A percentile compares a stretch with the other conserved stretches of the same genome.
phyloP scores from a whole-genome alignment of 2,113 vertebrate species.

The Callipepla californica region DNA sequence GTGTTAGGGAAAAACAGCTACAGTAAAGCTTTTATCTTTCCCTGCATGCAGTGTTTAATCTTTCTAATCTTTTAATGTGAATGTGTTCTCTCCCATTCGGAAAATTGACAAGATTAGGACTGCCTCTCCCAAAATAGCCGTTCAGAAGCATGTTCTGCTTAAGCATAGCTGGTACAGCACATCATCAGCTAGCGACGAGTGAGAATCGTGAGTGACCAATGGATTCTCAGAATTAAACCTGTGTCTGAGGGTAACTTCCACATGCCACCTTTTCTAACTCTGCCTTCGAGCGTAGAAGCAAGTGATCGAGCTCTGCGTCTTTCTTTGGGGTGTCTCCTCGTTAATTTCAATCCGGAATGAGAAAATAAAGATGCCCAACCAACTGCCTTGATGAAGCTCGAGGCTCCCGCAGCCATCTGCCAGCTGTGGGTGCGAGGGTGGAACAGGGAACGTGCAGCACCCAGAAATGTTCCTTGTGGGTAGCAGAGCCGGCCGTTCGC shows the following conservation, averaged over 20 bases:
- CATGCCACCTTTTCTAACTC: constrained; percentile 35
- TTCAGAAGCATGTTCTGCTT: background rate
- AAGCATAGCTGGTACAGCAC: background rate
- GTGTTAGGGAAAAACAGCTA: constrained; percentile 45
- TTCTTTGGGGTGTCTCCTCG: background rate
- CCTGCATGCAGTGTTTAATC: constrained; percentile 56
- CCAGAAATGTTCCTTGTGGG: background rate
- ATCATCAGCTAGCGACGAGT: constrained; percentile 3
- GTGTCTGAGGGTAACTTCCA: constrained; percentile 39
- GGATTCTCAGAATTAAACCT: constrained; percentile 38
- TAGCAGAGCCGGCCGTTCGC: background rate
- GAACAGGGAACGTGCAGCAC: fast-evolving
- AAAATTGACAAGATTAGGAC: constrained; percentile 36
- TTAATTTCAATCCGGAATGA: background rate
- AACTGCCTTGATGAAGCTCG: background rate
- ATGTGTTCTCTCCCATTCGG: constrained; percentile 63
- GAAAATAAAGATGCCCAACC: background rate
- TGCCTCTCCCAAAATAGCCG: constrained; percentile 33
- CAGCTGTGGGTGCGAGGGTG: background rate
- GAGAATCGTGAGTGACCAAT: constrained; percentile 17
- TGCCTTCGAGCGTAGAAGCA: background rate
- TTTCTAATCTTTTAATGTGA: constrained; percentile 58
- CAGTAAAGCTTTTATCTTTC: constrained; percentile 45
- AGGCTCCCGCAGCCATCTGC: background rate
- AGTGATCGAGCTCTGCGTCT: background rate